Evolutionary conservation across 2,797 vertebrate species (phyloP).

Genomic region (Semotilus atromaculatus): DNA sequence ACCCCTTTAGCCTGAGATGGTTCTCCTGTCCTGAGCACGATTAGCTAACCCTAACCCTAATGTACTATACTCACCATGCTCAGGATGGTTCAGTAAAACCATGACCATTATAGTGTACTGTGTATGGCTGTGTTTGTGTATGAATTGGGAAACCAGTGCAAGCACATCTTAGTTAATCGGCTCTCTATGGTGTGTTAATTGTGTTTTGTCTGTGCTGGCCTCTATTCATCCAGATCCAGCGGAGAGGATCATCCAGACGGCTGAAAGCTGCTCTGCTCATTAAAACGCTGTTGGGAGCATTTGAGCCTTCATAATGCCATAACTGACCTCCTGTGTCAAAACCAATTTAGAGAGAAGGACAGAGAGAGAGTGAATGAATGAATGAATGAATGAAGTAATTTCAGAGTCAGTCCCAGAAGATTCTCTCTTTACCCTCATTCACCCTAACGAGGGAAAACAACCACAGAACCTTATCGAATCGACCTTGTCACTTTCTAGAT

Average conservation of each 20-base stretch:
- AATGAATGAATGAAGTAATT: background rate
- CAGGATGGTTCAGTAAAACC: background rate
- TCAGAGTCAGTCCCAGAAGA: background rate
- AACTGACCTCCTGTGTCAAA: conserved; percentile 25
- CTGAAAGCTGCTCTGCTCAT: conserved; percentile 19
- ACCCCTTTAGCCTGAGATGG: background rate
- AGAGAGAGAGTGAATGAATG: background rate
- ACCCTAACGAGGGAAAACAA: background rate
- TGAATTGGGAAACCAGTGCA: background rate
- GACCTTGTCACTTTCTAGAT: background rate
- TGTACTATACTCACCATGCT: fast-evolving
- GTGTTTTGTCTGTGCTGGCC: conserved; percentile 34
- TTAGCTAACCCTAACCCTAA: background rate
- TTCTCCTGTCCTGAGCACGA: background rate
- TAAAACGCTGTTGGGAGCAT: conserved; percentile 14
- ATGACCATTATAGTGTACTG: background rate
- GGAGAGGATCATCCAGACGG: conserved; percentile 27
- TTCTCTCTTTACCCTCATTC: background rate
- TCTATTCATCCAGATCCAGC: conserved; percentile 39
- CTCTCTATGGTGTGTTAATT: conserved; percentile 51
- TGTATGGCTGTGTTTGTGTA: background rate
- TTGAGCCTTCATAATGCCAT: conserved; percentile 33
- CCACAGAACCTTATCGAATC: background rate
- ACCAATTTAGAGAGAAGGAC: conserved; percentile 6
- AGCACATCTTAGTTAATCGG: conserved; percentile 31